Evolutionary conservation across 2,797 vertebrate genomes (phyloP), one percentile per base, ranked within the genome.

Genomic region (Periophthalmus magnuspinnatus): DNA sequence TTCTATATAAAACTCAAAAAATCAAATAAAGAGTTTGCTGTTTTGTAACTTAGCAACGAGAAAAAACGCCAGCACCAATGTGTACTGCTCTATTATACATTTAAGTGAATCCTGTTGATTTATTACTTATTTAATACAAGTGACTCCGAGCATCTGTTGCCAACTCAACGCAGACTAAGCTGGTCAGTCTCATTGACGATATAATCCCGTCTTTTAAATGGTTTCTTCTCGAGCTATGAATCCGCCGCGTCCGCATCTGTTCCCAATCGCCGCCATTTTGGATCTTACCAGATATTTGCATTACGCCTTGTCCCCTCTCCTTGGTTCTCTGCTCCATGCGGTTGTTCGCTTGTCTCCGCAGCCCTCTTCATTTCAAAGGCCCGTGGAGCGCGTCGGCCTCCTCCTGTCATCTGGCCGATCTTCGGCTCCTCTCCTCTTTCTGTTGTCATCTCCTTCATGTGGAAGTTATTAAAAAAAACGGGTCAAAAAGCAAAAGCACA

Each of bases 381-480:
- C 64, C 19, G 57, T 32, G 56, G 69, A 85, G 79, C 41, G 41
- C 1, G 70, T 85, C 87, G 86, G 68, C 77, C 84, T 77, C 80
- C 71, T 81, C 72, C 61, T 82, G 75, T 81, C 85, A 73, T 81
- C 78, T 81, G 58, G 22, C 70, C 55, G 58, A 67, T 72, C 67
- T 88, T 74, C 63, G 41, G 67, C 72, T 80, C 71, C 81, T 75
- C 81, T 52, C 79, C 81, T 50, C 77, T 78, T 72, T 80, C 79
- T 83, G 69, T 82, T 84, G 80, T 83, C 79, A 75, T 74, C 84
- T 70, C 77, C 73, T 78, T 89, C 91, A 90, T 91, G 88, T 94
- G 92, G 80, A 87, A 90, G 84, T 84, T 80, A 93, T 93, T 92
- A 92, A 77, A 88, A n/a, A n/a, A 54, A 72, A 84, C 82, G 81